Conservation (phyloP, 1,140 invertebrate genomes). For the Platyura marginata region DNA sequence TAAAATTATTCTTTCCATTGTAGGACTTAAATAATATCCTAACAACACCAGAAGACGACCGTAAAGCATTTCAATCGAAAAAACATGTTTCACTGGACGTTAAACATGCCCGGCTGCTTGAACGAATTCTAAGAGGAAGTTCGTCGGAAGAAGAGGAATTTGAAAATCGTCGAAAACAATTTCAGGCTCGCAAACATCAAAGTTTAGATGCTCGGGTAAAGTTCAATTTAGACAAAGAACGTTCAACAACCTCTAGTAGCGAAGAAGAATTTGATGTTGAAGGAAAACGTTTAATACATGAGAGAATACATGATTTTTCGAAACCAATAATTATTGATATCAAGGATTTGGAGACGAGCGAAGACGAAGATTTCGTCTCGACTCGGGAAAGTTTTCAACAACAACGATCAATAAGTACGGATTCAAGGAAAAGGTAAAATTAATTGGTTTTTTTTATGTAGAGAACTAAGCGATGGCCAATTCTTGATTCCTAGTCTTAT, state of each 20-base stretch:
- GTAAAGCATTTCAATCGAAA: constrained; percentile 21
- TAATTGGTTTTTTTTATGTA: no score
- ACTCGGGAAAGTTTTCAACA: constrained; percentile 20
- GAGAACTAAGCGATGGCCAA: no score
- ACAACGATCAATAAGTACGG: constrained; percentile 21
- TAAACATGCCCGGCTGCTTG: constrained; percentile 16
- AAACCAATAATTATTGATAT: constrained; percentile 23
- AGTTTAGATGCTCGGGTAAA: constrained; percentile 21
- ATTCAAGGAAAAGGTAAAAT: constrained; percentile 21
- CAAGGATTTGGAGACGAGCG: constrained; percentile 22
- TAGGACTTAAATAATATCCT: not conserved
- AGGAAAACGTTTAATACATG: constrained; percentile 16
- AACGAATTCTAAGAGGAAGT: constrained; percentile 17
- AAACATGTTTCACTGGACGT: constrained; percentile 23
- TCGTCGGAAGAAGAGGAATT: constrained; percentile 23
- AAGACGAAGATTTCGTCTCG: constrained; percentile 16
- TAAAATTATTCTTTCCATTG: not conserved
- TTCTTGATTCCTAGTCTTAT: no score
- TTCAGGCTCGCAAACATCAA: constrained; percentile 23
- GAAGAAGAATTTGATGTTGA: constrained; percentile 22
- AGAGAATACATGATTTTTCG: constrained; percentile 21
- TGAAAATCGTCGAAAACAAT: constrained; percentile 18
- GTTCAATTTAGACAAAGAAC: constrained; percentile 21
- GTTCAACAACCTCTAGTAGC: constrained; percentile 15
- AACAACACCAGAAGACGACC: constrained; percentile 17